phyloP scores from a whole-genome alignment of 1,140 invertebrate genomes.

The Ptiloglossa arizonensis region DNA sequence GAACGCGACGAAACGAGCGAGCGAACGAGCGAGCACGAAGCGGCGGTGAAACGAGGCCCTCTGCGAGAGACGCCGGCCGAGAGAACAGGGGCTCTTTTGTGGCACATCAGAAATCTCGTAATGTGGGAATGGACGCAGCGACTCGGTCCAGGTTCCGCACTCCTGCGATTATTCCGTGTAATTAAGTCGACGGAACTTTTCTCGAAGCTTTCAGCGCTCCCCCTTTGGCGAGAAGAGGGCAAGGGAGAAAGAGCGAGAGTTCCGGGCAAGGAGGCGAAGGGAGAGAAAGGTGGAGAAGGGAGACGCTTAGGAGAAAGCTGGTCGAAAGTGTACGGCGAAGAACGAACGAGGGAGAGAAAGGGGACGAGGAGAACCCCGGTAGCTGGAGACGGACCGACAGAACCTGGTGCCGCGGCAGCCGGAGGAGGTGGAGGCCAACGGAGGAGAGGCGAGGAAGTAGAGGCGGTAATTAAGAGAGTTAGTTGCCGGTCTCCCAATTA shows the following conservation, averaged over 20 bases:
- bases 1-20: background rate
- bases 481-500: slow-evolving; percentile 82
- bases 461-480: slow-evolving; percentile 82
- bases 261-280: slow-evolving; percentile 14
- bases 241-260: slow-evolving; percentile 22
- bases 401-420: slow-evolving; percentile 60
- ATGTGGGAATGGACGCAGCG: slow-evolving; percentile 58
- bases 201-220: slow-evolving; percentile 68
- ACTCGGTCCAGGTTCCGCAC: slow-evolving; percentile 58
- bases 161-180: slow-evolving; percentile 80
- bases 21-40: background rate
- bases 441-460: slow-evolving; percentile 73
- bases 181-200: slow-evolving; percentile 80
- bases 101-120: slow-evolving; percentile 64
- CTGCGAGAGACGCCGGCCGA: background rate
- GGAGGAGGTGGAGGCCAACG: slow-evolving; percentile 59
- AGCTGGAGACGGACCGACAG: slow-evolving; percentile 60
- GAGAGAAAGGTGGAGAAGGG: slow-evolving; percentile 44
- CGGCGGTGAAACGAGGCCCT: background rate
- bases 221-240: slow-evolving; percentile 36
- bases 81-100: slow-evolving; percentile 55
- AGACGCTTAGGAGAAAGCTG: slow-evolving; percentile 44
- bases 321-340: slow-evolving; percentile 28
- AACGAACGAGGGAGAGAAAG: slow-evolving; percentile 18
- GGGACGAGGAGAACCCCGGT: slow-evolving; percentile 40